Evolutionary conservation across 2,113 vertebrate genomes (phyloP).

Genomic region (Ornithorhynchus anatinus): DNA sequence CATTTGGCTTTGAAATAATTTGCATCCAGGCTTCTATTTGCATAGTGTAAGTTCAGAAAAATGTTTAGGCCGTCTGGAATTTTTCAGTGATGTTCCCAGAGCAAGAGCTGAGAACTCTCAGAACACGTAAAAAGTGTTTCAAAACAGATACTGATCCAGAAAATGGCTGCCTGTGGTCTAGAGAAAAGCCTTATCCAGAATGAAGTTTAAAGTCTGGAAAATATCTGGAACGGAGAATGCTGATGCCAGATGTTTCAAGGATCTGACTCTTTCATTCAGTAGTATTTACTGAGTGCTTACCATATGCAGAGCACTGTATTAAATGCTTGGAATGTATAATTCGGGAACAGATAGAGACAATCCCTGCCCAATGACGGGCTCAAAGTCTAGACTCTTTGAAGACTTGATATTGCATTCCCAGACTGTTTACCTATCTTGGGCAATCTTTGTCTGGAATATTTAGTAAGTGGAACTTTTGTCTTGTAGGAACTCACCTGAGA

Average conservation of each 20-base stretch:
- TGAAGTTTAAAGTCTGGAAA: background rate
- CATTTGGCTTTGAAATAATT: background rate
- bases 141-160: background rate
- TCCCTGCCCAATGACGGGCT: too few relatives aligned
- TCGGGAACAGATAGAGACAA: too few relatives aligned
- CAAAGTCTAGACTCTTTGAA: too few relatives aligned
- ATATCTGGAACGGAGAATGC: fast-evolving
- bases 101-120: background rate
- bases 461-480: too few relatives aligned
- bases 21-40: background rate
- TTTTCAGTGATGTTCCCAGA: background rate
- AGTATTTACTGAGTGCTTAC: too few relatives aligned
- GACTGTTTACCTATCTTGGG: too few relatives aligned
- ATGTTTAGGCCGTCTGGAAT: background rate
- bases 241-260: background rate
- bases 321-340: too few relatives aligned
- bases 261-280: too few relatives aligned
- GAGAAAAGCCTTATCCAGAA: background rate
- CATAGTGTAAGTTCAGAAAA: background rate
- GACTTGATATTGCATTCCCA: too few relatives aligned
- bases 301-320: too few relatives aligned
- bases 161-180: background rate
- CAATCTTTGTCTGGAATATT: too few relatives aligned
- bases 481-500: too few relatives aligned
- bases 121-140: background rate